A percentile compares a stretch with the other conserved stretches of the same genome.
Conservation (phyloP, 2,888 invertebrate genomes). For the Lathronympha strigana region DNA sequence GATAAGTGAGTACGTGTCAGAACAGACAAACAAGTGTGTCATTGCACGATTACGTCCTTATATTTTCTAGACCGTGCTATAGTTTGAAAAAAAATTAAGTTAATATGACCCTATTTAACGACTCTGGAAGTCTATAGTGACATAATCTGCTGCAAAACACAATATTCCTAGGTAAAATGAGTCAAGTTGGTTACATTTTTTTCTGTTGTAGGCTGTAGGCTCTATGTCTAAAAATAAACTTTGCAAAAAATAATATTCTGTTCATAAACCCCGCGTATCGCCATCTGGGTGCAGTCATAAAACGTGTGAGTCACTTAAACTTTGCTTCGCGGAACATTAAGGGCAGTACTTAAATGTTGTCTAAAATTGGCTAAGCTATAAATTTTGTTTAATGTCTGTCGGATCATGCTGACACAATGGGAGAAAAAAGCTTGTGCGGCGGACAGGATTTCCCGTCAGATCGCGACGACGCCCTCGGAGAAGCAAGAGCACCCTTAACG, state of each 20-base stretch:
- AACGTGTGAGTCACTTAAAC: conserved; percentile 54
- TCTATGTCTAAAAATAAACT: conserved; percentile 6
- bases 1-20: too few relatives aligned
- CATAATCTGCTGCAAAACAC: too few relatives aligned
- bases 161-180: neutral
- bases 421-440: conserved; percentile 44
- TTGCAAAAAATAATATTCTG: conserved; percentile 22
- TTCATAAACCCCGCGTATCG: conserved; percentile 27
- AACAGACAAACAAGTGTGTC: too few relatives aligned
- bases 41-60: too few relatives aligned
- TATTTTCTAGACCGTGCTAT: too few relatives aligned
- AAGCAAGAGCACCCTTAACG: conserved; percentile 43
- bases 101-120: too few relatives aligned
- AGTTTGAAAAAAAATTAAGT: too few relatives aligned
- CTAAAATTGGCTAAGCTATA: conserved; percentile 66
- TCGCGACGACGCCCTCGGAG: conserved; percentile 1
- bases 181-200: neutral
- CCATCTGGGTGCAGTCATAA: conserved; percentile 45
- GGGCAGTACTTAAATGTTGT: conserved; percentile 65
- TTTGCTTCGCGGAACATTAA: conserved; percentile 55
- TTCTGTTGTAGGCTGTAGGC: neutral
- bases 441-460: conserved; percentile 43
- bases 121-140: too few relatives aligned
- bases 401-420: conserved; percentile 64
- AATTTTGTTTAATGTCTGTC: conserved; percentile 67